Percentiles rank a stretch among this genome's conserved stretches.
Evolutionary conservation across 2,888 invertebrate species (phyloP).

Genomic region (Heliconius cydno): DNA sequence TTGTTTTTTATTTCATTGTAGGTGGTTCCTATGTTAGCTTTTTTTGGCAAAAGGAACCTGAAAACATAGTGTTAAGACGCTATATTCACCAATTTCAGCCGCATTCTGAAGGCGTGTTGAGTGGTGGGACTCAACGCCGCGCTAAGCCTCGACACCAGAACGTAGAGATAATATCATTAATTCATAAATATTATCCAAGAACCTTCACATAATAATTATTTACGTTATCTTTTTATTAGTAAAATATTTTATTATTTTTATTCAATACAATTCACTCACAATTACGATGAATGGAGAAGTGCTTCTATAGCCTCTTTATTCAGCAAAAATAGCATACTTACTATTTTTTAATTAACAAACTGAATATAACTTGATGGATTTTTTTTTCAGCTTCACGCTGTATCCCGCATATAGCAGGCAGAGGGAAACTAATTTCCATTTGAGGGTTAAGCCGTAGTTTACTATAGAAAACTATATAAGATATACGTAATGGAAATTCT

Average conservation of each 20-base stretch:
- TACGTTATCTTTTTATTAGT: neutral
- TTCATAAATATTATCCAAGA: neutral
- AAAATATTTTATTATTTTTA: neutral
- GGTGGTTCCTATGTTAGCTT: too few species aligned
- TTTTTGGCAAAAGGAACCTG: too few species aligned
- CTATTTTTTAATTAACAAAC: neutral
- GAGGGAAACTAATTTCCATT: neutral
- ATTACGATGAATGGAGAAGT: too few species aligned
- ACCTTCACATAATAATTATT: neutral
- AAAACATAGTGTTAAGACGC: too few species aligned
- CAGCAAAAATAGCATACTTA: neutral
- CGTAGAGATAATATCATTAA: neutral
- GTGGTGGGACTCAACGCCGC: too few species aligned
- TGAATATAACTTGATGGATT: neutral
- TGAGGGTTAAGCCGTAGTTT: neutral
- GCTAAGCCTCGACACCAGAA: too few species aligned
- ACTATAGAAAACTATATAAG: neutral
- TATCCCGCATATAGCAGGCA: too few species aligned
- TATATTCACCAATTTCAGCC: too few species aligned
- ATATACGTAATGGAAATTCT: constrained; percentile 7
- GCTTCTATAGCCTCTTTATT: neutral
- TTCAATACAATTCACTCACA: neutral
- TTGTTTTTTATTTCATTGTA: neutral
- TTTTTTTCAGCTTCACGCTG: too few species aligned
- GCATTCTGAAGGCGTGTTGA: too few species aligned